Evolutionary conservation across 2,113 vertebrate genomes (phyloP), one percentile per base, ranked within the genome.

Genomic region (Pachypanchax playfairii): DNA sequence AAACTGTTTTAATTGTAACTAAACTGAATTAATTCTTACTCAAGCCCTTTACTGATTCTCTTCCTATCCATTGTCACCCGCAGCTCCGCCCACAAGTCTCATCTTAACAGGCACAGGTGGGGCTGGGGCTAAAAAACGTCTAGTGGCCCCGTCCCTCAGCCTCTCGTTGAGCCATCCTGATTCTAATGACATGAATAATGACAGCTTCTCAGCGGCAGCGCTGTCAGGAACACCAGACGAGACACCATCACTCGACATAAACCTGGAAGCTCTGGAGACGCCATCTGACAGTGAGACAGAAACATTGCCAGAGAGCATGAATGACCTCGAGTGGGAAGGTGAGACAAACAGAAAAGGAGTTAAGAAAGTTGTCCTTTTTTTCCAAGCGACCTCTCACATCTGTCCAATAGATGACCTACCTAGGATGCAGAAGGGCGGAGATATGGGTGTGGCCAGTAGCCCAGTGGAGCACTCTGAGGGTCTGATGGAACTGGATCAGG

Each of bases 311-410:
- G 90, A 90, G 65, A 65, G 87, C 12, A 76, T 56, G 43, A 85
- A 92, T 0, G 91, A 93, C 8, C 90, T 94, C 55, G 93, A 95
- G 75, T 93, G 94, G 93, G 94, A 95, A 35, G 93, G 93, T 87
- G 59, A 79, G 73, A 29, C 21, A 4, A 4, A 5, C 4, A n/a
- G 28, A 51, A 7, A n/a, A 4, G 1, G 9, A 51, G 38, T 10
- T 9, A 5, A 26, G 25, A 26, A 12, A 55, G 14, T 9, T 8
- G n/a, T 11, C 17, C 17, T 31, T 4, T 6, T 14, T 35, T 41
- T 25, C 17, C 15, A 11, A 18, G 2, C 52, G 36, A 70, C 38
- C 21, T 61, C 4, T 65, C 28, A 64, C 38, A 54, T 55, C 17
- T 56, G 6, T 44, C 18, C 39, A 18, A 39, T 65, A 95, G 94